Conservation (phyloP, 1,140 invertebrate genomes). For the Chionoecetes opilio region DNA sequence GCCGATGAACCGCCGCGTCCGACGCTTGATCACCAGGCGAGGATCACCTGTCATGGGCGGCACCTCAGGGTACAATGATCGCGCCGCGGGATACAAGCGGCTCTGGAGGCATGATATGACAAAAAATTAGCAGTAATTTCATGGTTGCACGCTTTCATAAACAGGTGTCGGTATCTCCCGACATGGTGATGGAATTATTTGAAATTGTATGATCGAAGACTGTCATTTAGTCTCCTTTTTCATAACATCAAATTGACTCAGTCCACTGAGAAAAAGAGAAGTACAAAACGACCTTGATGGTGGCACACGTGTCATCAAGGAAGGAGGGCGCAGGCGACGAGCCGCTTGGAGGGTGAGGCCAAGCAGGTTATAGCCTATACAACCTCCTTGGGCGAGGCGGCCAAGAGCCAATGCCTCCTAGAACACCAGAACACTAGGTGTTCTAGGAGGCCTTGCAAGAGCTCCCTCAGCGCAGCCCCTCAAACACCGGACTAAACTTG, state of each 20-base stretch:
- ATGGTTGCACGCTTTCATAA: background rate
- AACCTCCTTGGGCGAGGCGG: too few species aligned
- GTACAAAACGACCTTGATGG: background rate
- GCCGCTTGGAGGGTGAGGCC: background rate
- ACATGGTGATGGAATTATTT: constrained; percentile 23
- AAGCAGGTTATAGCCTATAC: too few species aligned
- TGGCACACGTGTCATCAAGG: background rate
- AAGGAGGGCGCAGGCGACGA: background rate
- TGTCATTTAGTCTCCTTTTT: constrained; percentile 49
- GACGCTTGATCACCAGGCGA: too few species aligned
- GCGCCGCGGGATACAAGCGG: background rate
- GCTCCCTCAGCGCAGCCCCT: background rate
- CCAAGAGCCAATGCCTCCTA: too few species aligned
- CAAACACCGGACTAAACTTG: background rate
- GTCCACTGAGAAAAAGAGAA: background rate
- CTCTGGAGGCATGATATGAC: background rate
- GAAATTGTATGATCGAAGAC: constrained; percentile 32
- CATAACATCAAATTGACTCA: constrained; percentile 45
- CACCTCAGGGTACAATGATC: too few species aligned
- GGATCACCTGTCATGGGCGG: too few species aligned
- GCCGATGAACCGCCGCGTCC: too few species aligned
- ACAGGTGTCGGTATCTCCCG: background rate
- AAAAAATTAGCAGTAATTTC: background rate
- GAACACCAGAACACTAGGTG: too few species aligned
- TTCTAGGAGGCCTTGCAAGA: too few species aligned